Evolutionary conservation across 64 coral and sea anemone species (phyloP), one percentile per base, ranked within the genome.

Genomic region (Pachyseris speciosa): DNA sequence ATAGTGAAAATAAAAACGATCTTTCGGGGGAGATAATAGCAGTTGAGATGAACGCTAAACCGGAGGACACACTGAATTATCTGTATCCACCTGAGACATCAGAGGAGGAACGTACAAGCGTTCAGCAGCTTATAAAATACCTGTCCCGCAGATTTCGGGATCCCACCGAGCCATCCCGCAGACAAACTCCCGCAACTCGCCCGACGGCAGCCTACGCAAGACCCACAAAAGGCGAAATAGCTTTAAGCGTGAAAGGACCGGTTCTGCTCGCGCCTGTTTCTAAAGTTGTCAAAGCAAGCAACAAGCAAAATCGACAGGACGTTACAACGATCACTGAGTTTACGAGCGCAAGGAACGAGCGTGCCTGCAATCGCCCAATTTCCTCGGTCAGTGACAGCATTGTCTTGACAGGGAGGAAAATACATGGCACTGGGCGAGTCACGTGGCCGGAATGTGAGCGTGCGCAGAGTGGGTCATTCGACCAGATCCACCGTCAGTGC

Each of bases 201-300:
- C 77, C 77, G 12, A 61, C 22, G 15, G 77, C 77, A 25, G 34
- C 77, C 19, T 81, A 61, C n/a, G 77, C 77, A 3, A 36, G 20
- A 36, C 77, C 77, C 27, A 81, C 77, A 1, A 81, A 81, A 22
- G 77, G 77, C 5, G 77, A 81, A 40, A 81, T 81, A 40, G 77
- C 51, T 24, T 81, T 81, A 81, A 81, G 77, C 53, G 26, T 81
- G 3, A 81, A 81, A 37, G 77, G 77, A 38, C 77, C 77, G 9
- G 53, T 81, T 8, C 22, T 81, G 0, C 32, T 81, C 0, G 48
- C 77, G 17, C 77, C 77, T 8, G 77, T 81, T 25, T 61, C 52
- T 38, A 81, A 81, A 61, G 53, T 36, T 25, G 53, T 34, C 49
- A 81, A 37, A 34, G 20, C 51, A 19, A 37, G 40, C 32, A 34